phyloP scores from a whole-genome alignment of 1,140 invertebrate species.

The Meloidogyne chitwoodi region DNA sequence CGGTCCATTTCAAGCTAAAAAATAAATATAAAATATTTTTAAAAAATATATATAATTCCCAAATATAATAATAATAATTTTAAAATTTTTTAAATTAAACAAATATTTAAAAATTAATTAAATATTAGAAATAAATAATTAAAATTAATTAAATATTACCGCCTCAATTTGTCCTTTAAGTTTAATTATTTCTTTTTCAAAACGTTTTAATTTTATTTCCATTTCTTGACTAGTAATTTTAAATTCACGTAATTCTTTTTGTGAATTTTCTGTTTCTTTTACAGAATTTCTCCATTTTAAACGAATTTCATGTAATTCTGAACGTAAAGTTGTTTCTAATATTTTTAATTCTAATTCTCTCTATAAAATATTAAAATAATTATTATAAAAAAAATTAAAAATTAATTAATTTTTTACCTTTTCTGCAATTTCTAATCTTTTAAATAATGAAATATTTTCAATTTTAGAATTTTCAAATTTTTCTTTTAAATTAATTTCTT shows the following conservation, averaged over 20 bases:
- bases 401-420: background rate
- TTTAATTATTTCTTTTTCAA: background rate
- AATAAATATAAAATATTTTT: no score
- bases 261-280: background rate
- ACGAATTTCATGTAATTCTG: conserved; percentile 2
- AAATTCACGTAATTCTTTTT: background rate
- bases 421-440: background rate
- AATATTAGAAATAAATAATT: background rate
- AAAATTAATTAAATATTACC: background rate
- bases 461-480: background rate
- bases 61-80: no score
- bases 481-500: background rate
- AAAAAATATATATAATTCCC: no score
- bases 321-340: background rate
- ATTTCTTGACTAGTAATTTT: background rate
- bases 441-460: background rate
- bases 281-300: background rate
- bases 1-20: conserved; percentile 27
- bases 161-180: conserved; percentile 20
- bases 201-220: conserved; percentile 1
- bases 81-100: no score
- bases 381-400: background rate
- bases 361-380: background rate
- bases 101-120: conserved; percentile 3
- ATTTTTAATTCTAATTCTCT: background rate